phyloP scores from a whole-genome alignment of 2,797 vertebrate species.

The Argyrosomus regius region DNA sequence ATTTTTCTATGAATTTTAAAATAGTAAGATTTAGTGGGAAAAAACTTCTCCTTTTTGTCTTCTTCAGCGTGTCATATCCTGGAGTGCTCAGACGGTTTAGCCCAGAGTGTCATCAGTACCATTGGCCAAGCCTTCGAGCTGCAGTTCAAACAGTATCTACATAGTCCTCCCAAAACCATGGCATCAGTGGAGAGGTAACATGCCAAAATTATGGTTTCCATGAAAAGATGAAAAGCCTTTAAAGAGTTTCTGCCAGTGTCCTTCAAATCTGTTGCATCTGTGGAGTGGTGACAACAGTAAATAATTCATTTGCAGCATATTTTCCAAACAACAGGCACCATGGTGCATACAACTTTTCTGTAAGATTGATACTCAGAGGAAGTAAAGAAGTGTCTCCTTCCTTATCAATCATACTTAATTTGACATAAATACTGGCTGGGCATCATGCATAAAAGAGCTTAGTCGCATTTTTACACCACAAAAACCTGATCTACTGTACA shows the following conservation, averaged over 20 bases:
- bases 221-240: neutral
- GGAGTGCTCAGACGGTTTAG: conserved; percentile 95
- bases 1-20: neutral
- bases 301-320: neutral
- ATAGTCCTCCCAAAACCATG: conserved; percentile 92
- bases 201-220: neutral
- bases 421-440: conserved; percentile 4
- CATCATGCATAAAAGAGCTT: conserved; percentile 28
- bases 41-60: conserved; percentile 27
- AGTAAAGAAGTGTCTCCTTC: neutral
- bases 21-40: neutral
- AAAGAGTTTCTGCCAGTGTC: neutral
- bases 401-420: neutral
- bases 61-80: conserved; percentile 95
- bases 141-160: conserved; percentile 97
- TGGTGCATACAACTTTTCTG: neutral
- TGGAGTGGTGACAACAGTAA: neutral
- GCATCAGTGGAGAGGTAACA: conserved; percentile 90
- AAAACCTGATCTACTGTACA: conserved; percentile 30
- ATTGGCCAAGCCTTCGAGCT: conserved; percentile 98
- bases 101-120: conserved; percentile 95
- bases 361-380: neutral
- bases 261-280: neutral
- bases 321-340: neutral
- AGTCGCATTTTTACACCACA: conserved; percentile 23